Conservation (phyloP, 2,888 invertebrate genomes). For the Orchesella flavescens region DNA sequence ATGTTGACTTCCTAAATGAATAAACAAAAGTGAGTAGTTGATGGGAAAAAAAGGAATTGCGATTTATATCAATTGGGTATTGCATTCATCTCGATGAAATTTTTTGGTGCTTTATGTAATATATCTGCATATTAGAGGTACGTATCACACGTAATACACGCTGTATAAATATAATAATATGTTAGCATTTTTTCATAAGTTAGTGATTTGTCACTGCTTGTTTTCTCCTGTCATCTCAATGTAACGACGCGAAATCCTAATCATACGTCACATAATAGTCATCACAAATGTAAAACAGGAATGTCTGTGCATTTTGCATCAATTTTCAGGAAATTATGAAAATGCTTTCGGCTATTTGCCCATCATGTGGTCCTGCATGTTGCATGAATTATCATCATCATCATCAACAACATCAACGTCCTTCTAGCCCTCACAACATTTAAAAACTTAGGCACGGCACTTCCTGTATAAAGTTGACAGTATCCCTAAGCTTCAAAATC, state of each 20-base stretch:
- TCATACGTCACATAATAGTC: not conserved
- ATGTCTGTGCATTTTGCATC: not conserved
- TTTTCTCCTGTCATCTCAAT: slow-evolving; percentile 25
- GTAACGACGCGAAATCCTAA: not conserved
- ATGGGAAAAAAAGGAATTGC: too few species aligned
- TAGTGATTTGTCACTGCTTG: slow-evolving; percentile 37
- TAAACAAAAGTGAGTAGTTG: too few species aligned
- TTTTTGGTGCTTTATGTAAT: too few species aligned
- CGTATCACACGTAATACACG: too few species aligned
- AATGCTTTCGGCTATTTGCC: not conserved
- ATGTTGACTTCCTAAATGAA: too few species aligned
- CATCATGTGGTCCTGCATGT: not conserved
- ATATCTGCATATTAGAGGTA: too few species aligned
- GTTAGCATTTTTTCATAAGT: not conserved
- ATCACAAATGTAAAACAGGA: not conserved
- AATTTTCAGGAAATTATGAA: slow-evolving; percentile 5
- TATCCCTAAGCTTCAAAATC: not conserved
- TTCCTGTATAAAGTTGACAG: slow-evolving; percentile 4
- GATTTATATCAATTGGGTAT: too few species aligned
- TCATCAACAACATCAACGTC: too few species aligned
- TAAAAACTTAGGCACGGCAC: slow-evolving; percentile 3
- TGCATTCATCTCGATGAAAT: too few species aligned
- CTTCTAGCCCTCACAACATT: not conserved
- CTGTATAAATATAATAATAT: too few species aligned
- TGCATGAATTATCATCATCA: too few species aligned